These are phyloP conservation scores for Zaprionus lachaisei DNA, from an alignment of 1,140 invertebrate species.

Conservation along the genomic window DNA sequence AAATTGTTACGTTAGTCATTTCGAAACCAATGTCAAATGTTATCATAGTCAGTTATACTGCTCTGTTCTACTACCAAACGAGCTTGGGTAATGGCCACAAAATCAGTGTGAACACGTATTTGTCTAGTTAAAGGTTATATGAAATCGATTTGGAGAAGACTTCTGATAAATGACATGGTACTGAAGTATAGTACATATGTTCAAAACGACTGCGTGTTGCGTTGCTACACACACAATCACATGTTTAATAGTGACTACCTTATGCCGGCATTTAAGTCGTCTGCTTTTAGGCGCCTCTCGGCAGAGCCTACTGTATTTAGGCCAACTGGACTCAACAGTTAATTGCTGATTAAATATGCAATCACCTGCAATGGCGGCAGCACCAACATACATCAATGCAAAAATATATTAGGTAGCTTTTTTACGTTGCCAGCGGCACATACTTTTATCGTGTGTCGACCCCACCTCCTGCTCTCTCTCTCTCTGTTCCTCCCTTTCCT, in stretches of 20 bases:
- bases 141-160: neutral
- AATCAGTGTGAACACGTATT: neutral
- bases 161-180: neutral
- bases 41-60: constrained; percentile 1
- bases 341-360: constrained; percentile 62
- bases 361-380: constrained; percentile 46
- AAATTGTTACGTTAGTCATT: constrained; percentile 46
- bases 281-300: constrained; percentile 25
- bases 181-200: neutral
- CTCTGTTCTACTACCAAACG: constrained; percentile 3
- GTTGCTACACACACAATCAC: neutral
- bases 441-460: constrained; percentile 28
- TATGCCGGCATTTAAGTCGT: constrained; percentile 49
- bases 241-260: neutral
- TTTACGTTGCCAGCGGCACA: constrained; percentile 8
- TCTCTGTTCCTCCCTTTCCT: neutral
- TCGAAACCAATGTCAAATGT: constrained; percentile 14
- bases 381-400: constrained; percentile 23
- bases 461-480: neutral
- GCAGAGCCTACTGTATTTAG: constrained; percentile 18
- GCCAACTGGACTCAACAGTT: constrained; percentile 42
- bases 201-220: neutral
- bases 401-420: constrained; percentile 25
- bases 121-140: neutral
- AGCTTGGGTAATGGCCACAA: constrained; percentile 10